Evolutionary conservation across 2,888 invertebrate species (phyloP).

Genomic region (Andrena minutula): DNA sequence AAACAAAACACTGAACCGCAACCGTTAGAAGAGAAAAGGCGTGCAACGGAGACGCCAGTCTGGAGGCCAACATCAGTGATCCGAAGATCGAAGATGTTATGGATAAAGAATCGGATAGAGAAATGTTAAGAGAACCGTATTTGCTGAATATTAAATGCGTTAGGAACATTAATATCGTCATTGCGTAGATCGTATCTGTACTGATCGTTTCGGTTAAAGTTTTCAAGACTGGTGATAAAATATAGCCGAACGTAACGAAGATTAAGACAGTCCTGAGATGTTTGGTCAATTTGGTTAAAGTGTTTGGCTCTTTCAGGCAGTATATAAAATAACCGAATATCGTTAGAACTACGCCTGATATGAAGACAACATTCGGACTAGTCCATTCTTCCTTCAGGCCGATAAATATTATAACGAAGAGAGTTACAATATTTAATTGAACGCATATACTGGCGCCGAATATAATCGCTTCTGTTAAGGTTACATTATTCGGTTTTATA

Average conservation of each 20-base stretch:
- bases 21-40: constrained; percentile 96
- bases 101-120: constrained; percentile 96
- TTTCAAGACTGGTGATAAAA: constrained; percentile 96
- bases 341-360: constrained; percentile 87
- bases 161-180: constrained; percentile 94
- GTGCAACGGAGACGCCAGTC: constrained; percentile 93
- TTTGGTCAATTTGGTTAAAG: constrained; percentile 81
- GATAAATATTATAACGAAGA: constrained; percentile 91
- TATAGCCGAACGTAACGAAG: constrained; percentile 94
- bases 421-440: constrained; percentile 91
- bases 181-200: constrained; percentile 98
- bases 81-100: constrained; percentile 98
- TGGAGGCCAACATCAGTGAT: constrained; percentile 97
- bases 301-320: constrained; percentile 72
- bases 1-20: constrained; percentile 94
- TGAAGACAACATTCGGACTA: constrained; percentile 88
- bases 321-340: constrained; percentile 89
- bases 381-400: constrained; percentile 90
- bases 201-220: constrained; percentile 98
- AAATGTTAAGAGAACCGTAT: constrained; percentile 94
- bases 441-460: constrained; percentile 93
- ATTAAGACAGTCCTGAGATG: constrained; percentile 93
- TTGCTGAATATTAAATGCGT: constrained; percentile 96
- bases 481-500: constrained; percentile 91
- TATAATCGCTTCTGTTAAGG: constrained; percentile 89